Evolutionary conservation across 2,888 invertebrate species (phyloP), one percentile per base, ranked within the genome.

Genomic region (Lasioglossum lativentre): DNA sequence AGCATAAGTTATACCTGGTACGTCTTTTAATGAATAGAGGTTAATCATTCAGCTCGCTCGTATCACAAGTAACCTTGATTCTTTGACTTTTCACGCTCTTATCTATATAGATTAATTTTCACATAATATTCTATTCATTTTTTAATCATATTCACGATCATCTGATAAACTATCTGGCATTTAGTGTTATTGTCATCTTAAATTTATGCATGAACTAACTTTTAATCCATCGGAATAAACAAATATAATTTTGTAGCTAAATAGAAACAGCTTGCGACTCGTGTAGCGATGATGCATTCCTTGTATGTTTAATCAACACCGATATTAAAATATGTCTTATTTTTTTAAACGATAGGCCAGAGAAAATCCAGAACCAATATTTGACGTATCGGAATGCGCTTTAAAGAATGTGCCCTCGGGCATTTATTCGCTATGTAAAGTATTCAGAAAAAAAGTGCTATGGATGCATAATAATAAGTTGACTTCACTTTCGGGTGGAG

Each of bases 301-400:
- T 42, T 12, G n/a, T 63, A 19, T 6, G 30, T 45, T 6, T 73
- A 34, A 42, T 23, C 27, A 23, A 12, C 23, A 45, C 1, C 59
- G 16, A 56, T n/a, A 30, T 42, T 71, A 19, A 45, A 30, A 52
- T 40, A 56, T 6, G 14, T n/a, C 8, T 56, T 34, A 38, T 30
- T 47, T n/a, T 73, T 68, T n/a, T n/a, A n/a, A 56, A 82, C 93
- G 94, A 82, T 93, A 97, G 97, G 97, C 97, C 56, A 95, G 96
- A 91, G 98, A 98, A 95, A 97, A 97, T 89, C 98, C 98, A 47
- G 98, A 98, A 94, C 97, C 97, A 79, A 96, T 97, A 85, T 98
- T 98, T 95, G 98, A 98, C 95, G 95, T 98, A 86, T 97, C 98
- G 8, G 97, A 97, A 89, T 98, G 98, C 95, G 96, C 97, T 93